phyloP scores from a whole-genome alignment of 2,113 vertebrate species.

The Bettongia penicillata region DNA sequence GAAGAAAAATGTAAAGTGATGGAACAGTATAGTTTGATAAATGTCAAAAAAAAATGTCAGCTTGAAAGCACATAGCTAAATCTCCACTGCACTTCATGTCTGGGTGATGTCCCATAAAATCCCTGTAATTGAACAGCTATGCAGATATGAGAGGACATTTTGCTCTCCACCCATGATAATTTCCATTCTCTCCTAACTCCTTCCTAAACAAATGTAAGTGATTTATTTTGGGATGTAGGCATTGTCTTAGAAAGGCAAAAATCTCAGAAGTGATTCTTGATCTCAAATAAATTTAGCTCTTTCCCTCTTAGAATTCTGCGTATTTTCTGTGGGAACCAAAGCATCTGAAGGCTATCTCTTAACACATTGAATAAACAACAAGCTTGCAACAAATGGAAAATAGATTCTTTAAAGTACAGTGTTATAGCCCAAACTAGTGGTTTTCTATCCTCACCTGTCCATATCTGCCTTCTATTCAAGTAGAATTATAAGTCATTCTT shows the following conservation, averaged over 20 bases:
- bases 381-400: not conserved
- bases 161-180: not conserved
- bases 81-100: not conserved
- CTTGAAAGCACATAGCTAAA: conserved; percentile 7
- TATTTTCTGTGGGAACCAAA: conserved; percentile 27
- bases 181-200: not conserved
- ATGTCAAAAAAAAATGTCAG: conserved; percentile 26
- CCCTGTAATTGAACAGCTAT: not conserved
- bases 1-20: not conserved
- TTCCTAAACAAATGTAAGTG: not conserved
- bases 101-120: not conserved
- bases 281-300: not conserved
- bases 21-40: not conserved
- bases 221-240: not conserved
- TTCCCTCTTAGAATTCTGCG: not conserved
- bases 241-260: not conserved
- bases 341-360: conserved; percentile 11
- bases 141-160: not conserved
- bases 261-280: conserved; percentile 26
- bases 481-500: conserved; percentile 6
- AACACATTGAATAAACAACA: not conserved
- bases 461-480: not conserved
- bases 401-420: not conserved
- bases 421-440: not conserved
- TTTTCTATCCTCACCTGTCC: not conserved